Percentiles rank a stretch among this genome's conserved stretches.
Conservation (phyloP, 2,797 vertebrate species). For the Malurus splendens region DNA sequence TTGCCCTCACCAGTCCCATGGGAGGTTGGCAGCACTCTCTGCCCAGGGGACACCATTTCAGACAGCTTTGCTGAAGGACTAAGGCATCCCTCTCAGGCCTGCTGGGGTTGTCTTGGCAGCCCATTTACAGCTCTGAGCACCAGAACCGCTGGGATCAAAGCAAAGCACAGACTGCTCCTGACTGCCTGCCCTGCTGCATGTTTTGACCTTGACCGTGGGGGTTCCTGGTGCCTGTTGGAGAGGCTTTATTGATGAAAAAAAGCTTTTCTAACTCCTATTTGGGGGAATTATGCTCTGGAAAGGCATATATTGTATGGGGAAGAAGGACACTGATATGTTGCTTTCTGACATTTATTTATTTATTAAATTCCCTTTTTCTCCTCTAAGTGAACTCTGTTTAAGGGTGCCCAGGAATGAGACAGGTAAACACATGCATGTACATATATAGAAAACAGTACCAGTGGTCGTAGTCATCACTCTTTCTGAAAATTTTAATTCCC, state of each 20-base stretch:
- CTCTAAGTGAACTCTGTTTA: background rate
- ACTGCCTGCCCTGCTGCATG: background rate
- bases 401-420: background rate
- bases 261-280: background rate
- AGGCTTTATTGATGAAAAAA: background rate
- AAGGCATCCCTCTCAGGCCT: background rate
- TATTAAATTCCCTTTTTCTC: background rate
- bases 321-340: background rate
- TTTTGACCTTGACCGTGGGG: background rate
- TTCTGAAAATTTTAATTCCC: background rate
- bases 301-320: background rate
- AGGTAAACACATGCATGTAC: background rate
- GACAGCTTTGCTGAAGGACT: background rate
- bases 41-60: background rate
- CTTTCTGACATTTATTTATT: background rate
- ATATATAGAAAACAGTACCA: background rate
- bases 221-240: background rate
- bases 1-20: rapidly evolving
- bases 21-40: background rate
- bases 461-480: background rate
- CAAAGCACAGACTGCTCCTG: background rate
- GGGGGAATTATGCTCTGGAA: background rate
- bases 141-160: rapidly evolving
- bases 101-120: background rate
- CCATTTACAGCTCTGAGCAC: rapidly evolving